Base-by-base conservation (phyloP, 2,888 invertebrate species). In the Allygus modestus region DNA sequence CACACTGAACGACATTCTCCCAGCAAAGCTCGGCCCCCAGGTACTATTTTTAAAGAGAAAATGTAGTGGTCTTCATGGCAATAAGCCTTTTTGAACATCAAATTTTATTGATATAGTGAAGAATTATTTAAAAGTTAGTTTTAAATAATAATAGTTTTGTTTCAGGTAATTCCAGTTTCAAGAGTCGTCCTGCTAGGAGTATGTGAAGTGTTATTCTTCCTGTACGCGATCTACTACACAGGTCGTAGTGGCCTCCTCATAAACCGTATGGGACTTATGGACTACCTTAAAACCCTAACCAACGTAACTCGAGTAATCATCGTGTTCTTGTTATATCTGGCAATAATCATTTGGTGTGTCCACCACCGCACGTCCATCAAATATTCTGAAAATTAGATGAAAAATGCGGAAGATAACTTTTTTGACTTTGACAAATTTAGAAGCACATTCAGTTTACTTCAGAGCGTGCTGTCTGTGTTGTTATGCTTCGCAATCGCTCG, bases 371-470 rank as follows among this genome's bases (percentile, higher is more conserved):
- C n/a, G n/a, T n/a, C 37, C 17, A 69, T 37, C 2, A 33, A 15
- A 7, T 69, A 33, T 17, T 4, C 31, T 33, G 69, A 31, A 11
- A 15, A 69, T 4, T 69, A 20, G n/a, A 31, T 33, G 37, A 31
- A 69, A 37, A 69, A 17, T n/a, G 33, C 7, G 17, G 4, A 37
- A 33, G 4, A 69, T 23, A 15, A 15, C 4, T 7, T 11, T 17
- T 69, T 69, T 33, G 69, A 69, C 33, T 69, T 33, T 69, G 69
- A 69, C 69, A 33, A 17, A n/a, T 69, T 69, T 33, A 37, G 4
- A 33, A 17, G 33, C 31, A 33, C 17, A 17, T 69, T 69, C 37
- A 37, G 17, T n/a, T 37, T 33, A 31, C 69, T 69, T 4, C 31
- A 33, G 5, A 11, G 28, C 1, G 20, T 69, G 1, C 33, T 69